Evolutionary conservation across 1,140 invertebrate species (phyloP).

Genomic region (Euschistus heros): DNA sequence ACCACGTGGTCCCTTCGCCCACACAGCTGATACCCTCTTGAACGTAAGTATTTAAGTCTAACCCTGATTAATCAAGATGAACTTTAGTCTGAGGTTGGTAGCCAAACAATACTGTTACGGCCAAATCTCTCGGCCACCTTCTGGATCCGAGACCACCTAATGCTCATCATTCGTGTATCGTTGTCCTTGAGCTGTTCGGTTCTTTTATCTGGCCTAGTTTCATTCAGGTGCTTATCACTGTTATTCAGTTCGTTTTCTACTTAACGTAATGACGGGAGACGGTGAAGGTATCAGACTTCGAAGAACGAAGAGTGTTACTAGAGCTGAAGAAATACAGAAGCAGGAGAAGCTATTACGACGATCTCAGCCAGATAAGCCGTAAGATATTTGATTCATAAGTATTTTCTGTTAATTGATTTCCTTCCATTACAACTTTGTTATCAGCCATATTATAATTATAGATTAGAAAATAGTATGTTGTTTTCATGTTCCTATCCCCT

Average conservation of each 20-base stretch:
- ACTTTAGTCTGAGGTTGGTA: background rate
- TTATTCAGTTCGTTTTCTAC: background rate
- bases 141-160: too few relatives aligned
- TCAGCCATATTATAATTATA: too few relatives aligned
- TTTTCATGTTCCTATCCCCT: too few relatives aligned
- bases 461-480: too few relatives aligned
- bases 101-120: too few relatives aligned
- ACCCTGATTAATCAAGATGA: conserved; percentile 11
- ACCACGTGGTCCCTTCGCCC: conserved; percentile 3
- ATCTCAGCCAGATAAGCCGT: conserved; percentile 82
- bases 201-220: too few relatives aligned
- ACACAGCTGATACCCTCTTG: background rate
- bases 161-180: too few relatives aligned
- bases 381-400: conserved; percentile 37
- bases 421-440: too few relatives aligned
- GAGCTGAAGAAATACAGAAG: conserved; percentile 73
- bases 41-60: background rate
- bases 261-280: conserved; percentile 13
- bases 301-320: conserved; percentile 72
- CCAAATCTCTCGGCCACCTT: too few relatives aligned
- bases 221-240: too few relatives aligned
- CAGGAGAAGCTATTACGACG: conserved; percentile 64
- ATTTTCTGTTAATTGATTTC: too few relatives aligned
- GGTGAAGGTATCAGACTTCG: conserved; percentile 37
- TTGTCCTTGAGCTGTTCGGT: too few relatives aligned